Percentiles rank a stretch among this genome's conserved stretches.
These are phyloP conservation scores for Glaucidium brasilianum DNA, from an alignment of 2,113 vertebrate genomes.

Conservation along the genomic window DNA sequence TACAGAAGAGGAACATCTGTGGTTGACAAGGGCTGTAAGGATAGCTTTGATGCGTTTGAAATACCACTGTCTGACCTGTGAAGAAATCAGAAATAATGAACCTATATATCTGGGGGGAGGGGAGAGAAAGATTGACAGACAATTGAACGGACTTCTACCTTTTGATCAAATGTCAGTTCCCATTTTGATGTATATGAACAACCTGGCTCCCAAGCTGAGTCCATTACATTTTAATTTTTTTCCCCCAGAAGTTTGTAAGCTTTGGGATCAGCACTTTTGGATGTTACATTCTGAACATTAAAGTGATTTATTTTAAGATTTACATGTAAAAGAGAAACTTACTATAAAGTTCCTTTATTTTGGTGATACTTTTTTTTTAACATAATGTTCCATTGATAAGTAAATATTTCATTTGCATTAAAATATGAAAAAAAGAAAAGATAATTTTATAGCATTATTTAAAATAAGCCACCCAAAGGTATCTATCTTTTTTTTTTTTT, in stretches of 20 bases:
- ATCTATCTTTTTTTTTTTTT: not conserved
- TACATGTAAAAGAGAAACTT: not conserved
- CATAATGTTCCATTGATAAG: not conserved
- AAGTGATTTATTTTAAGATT: not conserved
- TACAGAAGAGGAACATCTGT: not conserved
- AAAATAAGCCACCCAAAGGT: not conserved
- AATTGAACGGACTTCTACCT: not conserved
- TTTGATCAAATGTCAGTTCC: not conserved
- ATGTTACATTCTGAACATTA: not conserved
- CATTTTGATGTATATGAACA: not conserved
- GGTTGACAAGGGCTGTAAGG: not conserved
- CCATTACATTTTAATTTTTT: not conserved
- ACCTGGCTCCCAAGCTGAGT: not conserved
- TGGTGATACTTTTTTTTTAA: not conserved
- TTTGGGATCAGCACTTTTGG: not conserved
- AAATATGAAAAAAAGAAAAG: not conserved
- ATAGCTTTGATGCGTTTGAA: not conserved
- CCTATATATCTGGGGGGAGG: accelerated
- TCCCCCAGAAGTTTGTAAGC: not conserved
- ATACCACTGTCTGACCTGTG: not conserved
- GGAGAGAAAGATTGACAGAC: not conserved
- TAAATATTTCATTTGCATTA: not conserved
- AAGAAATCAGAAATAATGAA: not conserved
- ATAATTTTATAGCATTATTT: not conserved
- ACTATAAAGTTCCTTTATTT: not conserved